Evolutionary conservation across 2,113 vertebrate genomes (phyloP).

Genomic region (Callospermophilus lateralis): DNA sequence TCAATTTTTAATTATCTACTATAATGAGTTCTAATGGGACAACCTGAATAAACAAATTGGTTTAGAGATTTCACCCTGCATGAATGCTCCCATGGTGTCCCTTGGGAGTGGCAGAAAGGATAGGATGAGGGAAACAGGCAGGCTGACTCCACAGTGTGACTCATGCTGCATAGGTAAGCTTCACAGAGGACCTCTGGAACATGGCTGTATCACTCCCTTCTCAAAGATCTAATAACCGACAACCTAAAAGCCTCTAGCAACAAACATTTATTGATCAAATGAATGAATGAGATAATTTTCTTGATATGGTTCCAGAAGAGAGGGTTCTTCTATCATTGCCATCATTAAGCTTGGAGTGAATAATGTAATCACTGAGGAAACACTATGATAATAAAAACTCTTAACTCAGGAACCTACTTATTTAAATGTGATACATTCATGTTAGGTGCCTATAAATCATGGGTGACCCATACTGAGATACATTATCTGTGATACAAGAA

Average conservation of each 20-base stretch:
- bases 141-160: background rate
- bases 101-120: slow-evolving; percentile 30
- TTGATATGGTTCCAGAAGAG: background rate
- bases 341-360: background rate
- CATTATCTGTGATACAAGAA: background rate
- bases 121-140: background rate
- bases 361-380: background rate
- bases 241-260: background rate
- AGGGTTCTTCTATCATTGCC: background rate
- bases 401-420: background rate
- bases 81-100: slow-evolving; percentile 36
- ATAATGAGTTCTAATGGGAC: slow-evolving; percentile 24
- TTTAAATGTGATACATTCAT: background rate
- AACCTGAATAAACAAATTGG: slow-evolving; percentile 29
- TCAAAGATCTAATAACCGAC: background rate
- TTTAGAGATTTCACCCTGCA: slow-evolving; percentile 33
- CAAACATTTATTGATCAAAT: background rate
- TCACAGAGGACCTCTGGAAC: background rate
- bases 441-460: background rate
- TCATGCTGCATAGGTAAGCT: background rate
- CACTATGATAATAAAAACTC: background rate
- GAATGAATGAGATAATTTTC: background rate
- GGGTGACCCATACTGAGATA: background rate
- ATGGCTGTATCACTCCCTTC: background rate
- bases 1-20: slow-evolving; percentile 60